Evolutionary conservation across 2,113 vertebrate genomes (phyloP), one percentile per base, ranked within the genome.

Genomic region (Colossoma macropomum): DNA sequence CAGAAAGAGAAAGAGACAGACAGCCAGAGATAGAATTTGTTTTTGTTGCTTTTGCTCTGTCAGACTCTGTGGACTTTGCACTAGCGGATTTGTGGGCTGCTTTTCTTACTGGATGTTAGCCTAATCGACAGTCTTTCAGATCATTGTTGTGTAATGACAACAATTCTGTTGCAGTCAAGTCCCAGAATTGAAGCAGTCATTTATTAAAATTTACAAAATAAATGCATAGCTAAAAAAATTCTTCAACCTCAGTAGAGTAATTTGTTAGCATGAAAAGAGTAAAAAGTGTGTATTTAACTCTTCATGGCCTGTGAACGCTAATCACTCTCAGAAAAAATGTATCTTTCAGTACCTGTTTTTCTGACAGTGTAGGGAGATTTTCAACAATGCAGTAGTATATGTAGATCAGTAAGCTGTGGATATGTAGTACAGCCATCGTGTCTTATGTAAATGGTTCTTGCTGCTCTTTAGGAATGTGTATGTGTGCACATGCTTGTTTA

Each of bases 1-100:
- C 54, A 7, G 52, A 41, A 19, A 19, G 68, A 75, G 76, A 77
- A 34, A 28, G 21, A 60, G 60, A 65, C 62, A 30, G 74, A 38
- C 38, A 59, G 50, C 5, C 54, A 17, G 23, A 23, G 48, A 38
- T 25, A 19, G 41, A 56, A 83, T 88, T 91, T 87, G 87, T 87
- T 90, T 90, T 88, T 92, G 27, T 75, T 56, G 21, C 74, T 27
- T 74, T 34, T 77, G 82, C 82, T 66, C 69, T 56, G 56, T 32
- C 28, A 12, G 72, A 32, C 17, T 30, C 28, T 19, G 34, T 60
- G 11, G 50, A 70, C 28, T 59, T 23, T 59, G 34, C 45, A 75
- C 74, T 56, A 62, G 60, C 21, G 45, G 16, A 32, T 78, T n/a
- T 48, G 0, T 38, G 77, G 73, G 68, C 72, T 75, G 71, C 52